Evolutionary conservation across 2,888 invertebrate genomes (phyloP).

Genomic region (Nemoura dubitans): DNA sequence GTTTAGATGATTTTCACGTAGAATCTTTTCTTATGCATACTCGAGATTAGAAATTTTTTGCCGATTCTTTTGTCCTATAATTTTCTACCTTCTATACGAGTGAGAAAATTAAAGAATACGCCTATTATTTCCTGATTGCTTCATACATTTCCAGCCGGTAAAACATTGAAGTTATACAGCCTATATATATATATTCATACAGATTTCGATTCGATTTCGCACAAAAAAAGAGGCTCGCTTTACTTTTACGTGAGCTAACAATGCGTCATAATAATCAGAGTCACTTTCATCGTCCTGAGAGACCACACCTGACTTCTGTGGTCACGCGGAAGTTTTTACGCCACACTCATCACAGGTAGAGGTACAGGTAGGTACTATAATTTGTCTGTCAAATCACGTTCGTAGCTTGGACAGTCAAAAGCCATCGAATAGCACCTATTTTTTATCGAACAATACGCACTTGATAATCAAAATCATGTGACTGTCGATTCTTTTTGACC

Average conservation of each 20-base stretch:
- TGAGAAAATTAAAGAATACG: neutral
- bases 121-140: constrained; percentile 12
- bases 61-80: neutral
- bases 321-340: neutral
- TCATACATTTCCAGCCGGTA: neutral
- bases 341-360: neutral
- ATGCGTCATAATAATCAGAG: neutral
- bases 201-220: neutral
- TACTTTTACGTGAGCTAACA: neutral
- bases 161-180: neutral
- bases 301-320: neutral
- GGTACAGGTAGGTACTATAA: no score
- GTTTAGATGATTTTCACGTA: neutral
- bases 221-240: neutral
- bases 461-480: neutral
- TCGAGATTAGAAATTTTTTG: neutral
- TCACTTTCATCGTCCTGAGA: neutral
- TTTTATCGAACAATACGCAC: neutral
- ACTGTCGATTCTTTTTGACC: neutral
- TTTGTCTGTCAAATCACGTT: neutral
- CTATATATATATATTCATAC: neutral
- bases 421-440: neutral
- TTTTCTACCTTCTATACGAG: neutral
- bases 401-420: neutral
- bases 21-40: neutral